Base-by-base conservation (phyloP, 2,888 invertebrate species). In the Drosophila paramelanica region DNA sequence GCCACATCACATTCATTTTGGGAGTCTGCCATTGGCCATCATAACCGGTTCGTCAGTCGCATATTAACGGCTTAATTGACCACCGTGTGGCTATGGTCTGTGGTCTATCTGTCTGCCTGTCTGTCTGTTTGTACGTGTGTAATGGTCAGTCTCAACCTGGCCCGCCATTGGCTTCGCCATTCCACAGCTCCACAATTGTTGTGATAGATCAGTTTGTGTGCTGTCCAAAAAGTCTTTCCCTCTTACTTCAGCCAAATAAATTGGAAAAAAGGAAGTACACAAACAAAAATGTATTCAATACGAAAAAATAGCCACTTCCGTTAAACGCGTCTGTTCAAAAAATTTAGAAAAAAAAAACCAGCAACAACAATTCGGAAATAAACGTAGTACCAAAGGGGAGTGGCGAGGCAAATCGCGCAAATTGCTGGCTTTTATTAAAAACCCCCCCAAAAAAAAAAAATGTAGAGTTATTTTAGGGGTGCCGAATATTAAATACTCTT, bases 1-100 rank as follows among this genome's bases (percentile, higher is more conserved):
- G 4, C 17, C 38, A 41, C n/a, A 17, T 36, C 38, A 27, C 38
- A 53, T 8, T 47, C 52, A 36, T 38, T 47, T 59, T 51, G 11
- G 38, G 20, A 42, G 8, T 41, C 38, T 27, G 57, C 38, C 31
- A 14, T 23, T 46, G 60, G 58, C 36, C 27, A 14, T 52, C 67
- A 66, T 46, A 66, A 64, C 53, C 62, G 69, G 79, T 58, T 73
- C 47, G 64, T 43, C 59, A 62, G 56, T 51, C 60, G 57, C 75
- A 79, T 77, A 83, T 88, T 88, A 79, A 72, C 56, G 61, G 67
- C 88, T 88, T 81, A 88, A 88, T 81, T 88, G 82, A 85, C 88
- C 88, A 51, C 43, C 56, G 67, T 81, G 78, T 62, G 78, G 76
- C 70, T 41, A 66, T 14, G 45, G 56, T 58, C 59, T 77, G 75